phyloP scores from a whole-genome alignment of 2,888 invertebrate genomes.

The Lasioglossum vierecki region DNA sequence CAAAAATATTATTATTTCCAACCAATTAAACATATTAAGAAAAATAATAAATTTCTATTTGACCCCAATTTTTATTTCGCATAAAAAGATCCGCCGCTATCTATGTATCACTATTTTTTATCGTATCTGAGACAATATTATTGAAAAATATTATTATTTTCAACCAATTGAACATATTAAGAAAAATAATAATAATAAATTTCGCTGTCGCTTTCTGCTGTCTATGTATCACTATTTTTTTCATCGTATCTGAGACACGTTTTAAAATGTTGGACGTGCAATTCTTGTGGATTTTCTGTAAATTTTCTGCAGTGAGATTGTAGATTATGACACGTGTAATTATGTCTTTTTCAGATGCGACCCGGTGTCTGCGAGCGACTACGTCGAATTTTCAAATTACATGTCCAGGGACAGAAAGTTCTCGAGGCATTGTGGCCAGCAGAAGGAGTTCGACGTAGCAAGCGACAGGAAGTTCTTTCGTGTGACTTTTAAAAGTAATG shows the following conservation, averaged over 20 bases:
- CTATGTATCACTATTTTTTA: background rate
- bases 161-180: too few species aligned
- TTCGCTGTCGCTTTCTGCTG: too few species aligned
- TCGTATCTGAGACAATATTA: too few species aligned
- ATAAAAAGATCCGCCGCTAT: too few species aligned
- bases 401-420: constrained; percentile 95
- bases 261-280: background rate
- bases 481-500: constrained; percentile 97
- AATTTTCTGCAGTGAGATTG: background rate
- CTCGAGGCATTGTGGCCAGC: constrained; percentile 94
- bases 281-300: background rate
- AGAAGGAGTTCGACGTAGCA: constrained; percentile 91
- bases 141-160: too few species aligned
- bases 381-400: constrained; percentile 98
- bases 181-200: too few species aligned
- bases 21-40: too few species aligned
- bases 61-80: too few species aligned
- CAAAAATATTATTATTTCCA: too few species aligned
- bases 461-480: constrained; percentile 97
- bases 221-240: background rate
- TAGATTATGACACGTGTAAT: background rate
- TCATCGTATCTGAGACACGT: background rate
- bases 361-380: constrained; percentile 96
- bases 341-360: constrained; percentile 90
- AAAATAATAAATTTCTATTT: too few species aligned